These are phyloP conservation scores for Aphaenogaster rudis DNA, from an alignment of 1,140 invertebrate species.

Conservation along the genomic window DNA sequence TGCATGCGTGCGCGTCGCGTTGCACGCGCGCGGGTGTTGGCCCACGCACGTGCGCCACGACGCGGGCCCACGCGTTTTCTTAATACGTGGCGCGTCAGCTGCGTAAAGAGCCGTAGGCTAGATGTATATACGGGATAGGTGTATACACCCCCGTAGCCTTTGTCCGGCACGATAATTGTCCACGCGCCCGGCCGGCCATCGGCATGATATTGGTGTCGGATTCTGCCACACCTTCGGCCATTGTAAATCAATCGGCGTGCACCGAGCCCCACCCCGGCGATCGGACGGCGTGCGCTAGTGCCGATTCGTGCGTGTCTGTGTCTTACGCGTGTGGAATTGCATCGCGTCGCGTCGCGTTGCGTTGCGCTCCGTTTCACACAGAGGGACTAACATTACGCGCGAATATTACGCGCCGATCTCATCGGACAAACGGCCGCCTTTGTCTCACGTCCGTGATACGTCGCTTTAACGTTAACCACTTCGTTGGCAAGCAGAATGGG, in stretches of 20 bases:
- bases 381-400: neutral
- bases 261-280: slow-evolving; percentile 21
- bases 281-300: neutral
- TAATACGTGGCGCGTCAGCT: slow-evolving; percentile 79
- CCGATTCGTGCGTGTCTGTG: slow-evolving; percentile 27
- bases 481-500: too few relatives aligned
- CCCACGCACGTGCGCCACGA: slow-evolving; percentile 73
- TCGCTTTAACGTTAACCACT: neutral
- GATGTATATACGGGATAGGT: slow-evolving; percentile 47
- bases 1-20: slow-evolving; percentile 59
- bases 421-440: neutral
- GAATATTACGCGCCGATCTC: slow-evolving; percentile 1
- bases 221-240: slow-evolving; percentile 79
- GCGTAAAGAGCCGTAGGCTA: slow-evolving; percentile 79
- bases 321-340: slow-evolving; percentile 45
- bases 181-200: slow-evolving; percentile 69
- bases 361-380: neutral
- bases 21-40: slow-evolving; percentile 68
- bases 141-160: slow-evolving; percentile 78
- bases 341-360: neutral
- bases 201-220: slow-evolving; percentile 80
- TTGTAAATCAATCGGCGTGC: slow-evolving; percentile 80
- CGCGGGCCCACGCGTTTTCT: slow-evolving; percentile 75
- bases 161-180: slow-evolving; percentile 80
- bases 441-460: neutral